Evolutionary conservation across 2,113 vertebrate genomes (phyloP), one percentile per base, ranked within the genome.

Genomic region (Hippocampus comes): DNA sequence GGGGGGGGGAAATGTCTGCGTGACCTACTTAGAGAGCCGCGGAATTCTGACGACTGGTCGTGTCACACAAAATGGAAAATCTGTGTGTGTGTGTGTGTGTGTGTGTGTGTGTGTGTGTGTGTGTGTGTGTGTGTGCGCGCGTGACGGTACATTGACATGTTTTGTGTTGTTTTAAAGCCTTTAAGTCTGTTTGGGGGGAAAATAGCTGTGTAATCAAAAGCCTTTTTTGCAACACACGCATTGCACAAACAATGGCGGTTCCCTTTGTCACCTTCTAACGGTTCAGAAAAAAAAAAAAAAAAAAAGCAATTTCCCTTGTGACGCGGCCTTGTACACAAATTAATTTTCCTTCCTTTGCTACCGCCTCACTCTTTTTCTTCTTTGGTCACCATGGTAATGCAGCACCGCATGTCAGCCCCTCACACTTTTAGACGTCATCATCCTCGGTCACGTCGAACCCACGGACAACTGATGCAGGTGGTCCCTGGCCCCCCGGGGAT

Each of bases 21-120:
- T 93, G 92, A 92, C 91, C 92, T 92, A 91, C 89, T 91, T 93
- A 89, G 89, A 73, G 72, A 82, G 77, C 76, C 48, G 76, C 85
- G 84, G 86, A 89, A 90, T 89, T 88, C 76, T 78, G 85, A 81
- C 77, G 63, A 88, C 79, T 86, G 42, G 82, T 81, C 82, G 78
- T 87, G 80, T 77, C 82, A 84, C 83, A 77, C 71, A 86, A 86
- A 81, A 70, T 77, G 74, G 82, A 70, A 82, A 85, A 79, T 78
- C 68, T 82, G 79, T 66, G 68, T 78, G 55, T 46, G 67, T 71
- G 42, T 73, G 42, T 68, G 42, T 68, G 25, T 25, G 25, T 25
- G 25, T 25, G 25, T 25, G 25, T 73, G 34, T 68, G 72, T 80
- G 79, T 74, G 75, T 79, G 67, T 83, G 76, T 73, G 34, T 68